Evolutionary conservation across 1,140 invertebrate genomes (phyloP).

Genomic region (Tyrophagus putrescentiae): DNA sequence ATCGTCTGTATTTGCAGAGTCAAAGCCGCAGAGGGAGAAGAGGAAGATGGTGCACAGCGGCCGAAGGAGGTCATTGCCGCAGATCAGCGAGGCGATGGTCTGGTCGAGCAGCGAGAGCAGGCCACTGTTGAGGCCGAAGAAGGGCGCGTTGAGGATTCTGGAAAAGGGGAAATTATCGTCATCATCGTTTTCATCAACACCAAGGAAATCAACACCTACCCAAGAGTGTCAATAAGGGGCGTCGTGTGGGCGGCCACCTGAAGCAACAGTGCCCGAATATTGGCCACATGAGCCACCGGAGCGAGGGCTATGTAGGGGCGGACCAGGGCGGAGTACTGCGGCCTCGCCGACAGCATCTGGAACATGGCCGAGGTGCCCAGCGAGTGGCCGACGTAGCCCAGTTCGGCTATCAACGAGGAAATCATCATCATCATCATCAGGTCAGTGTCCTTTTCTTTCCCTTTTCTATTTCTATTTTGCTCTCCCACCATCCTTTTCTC

Average conservation of each 20-base stretch:
- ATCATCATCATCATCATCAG: background rate
- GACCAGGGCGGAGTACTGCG: constrained; percentile 46
- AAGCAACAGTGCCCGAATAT: constrained; percentile 24
- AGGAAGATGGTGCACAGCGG: background rate
- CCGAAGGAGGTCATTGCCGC: constrained; percentile 6
- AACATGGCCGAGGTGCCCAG: constrained; percentile 46
- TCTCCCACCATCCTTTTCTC: background rate
- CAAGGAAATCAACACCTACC: background rate
- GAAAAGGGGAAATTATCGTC: background rate
- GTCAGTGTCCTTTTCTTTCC: background rate
- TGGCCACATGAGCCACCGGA: constrained; percentile 45
- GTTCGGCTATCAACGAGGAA: background rate
- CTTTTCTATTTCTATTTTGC: background rate
- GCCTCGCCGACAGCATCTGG: constrained; percentile 45
- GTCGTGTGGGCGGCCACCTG: constrained; percentile 3
- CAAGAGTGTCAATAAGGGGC: background rate
- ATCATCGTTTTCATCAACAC: constrained; percentile 1
- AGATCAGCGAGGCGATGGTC: background rate
- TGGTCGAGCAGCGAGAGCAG: background rate
- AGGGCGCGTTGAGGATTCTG: background rate
- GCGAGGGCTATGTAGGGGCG: constrained; percentile 46
- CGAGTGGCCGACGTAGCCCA: constrained; percentile 17
- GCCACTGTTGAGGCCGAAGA: constrained; percentile 2
- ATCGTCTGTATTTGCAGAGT: constrained; percentile 2
- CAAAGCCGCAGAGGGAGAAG: constrained; percentile 8